Base-by-base conservation (phyloP, 2,888 invertebrate genomes). In the Ornithoptera priamus region DNA sequence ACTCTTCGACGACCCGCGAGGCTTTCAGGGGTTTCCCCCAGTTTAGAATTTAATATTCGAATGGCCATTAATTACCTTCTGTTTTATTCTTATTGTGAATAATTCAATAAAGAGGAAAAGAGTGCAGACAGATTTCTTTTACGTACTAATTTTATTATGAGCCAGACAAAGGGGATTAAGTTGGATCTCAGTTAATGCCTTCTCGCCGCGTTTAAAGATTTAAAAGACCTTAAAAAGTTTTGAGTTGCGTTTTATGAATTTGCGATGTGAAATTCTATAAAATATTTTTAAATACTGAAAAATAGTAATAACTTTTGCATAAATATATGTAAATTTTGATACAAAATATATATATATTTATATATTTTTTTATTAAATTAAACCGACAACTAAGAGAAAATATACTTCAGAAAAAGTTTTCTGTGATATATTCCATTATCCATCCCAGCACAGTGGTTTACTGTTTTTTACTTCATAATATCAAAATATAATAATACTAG, bases 1-100 rank as follows among this genome's bases (percentile, higher is more conserved):
- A 78, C 78, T 74, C 76, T 78, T 78, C 80, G 80, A 82, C 77
- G 81, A 78, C 77, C 76, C 74, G 66, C 73, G 58, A 65, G 69
- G 69, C 69, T 65, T 69, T 69, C 72, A 58, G 75, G 72, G 74
- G 77, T 75, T 75, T 68, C 65, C 72, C 46, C 68, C 71, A 75
- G 74, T 77, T 77, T 73, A 72, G 71, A 75, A 72, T 68, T 67
- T 69, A 67, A 65, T 70, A 72, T 62, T 57, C 57, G 56, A 65
- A 62, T 62, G 30, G 65, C 62, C 69, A 69, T 65, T 69, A 69
- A 69, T 69, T 65, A 69, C 69, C 65, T 69, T 58, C 57, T 30
- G 65, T 57, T 62, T 69, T 62, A 69, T 69, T 62, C 69, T 65
- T 65, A 59, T 60, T 56, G 64, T 64, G 68, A 68, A 68, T 68